Base-by-base conservation (phyloP, 2,797 vertebrate genomes). In the Oophaga sylvatica region DNA sequence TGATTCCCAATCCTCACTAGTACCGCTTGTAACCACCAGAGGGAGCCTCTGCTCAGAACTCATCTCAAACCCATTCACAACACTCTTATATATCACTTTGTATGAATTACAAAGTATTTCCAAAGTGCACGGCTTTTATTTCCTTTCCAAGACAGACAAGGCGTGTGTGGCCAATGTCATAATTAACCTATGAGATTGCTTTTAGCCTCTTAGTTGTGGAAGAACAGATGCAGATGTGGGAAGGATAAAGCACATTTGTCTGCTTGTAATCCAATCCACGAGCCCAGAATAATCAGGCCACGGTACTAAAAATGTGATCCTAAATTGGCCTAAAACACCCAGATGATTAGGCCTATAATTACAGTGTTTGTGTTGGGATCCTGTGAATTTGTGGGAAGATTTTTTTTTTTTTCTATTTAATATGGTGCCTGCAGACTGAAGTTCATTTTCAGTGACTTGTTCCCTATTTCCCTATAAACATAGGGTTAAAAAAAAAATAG, bases 181-280 rank as follows among this genome's bases (percentile, higher is more conserved):
- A 19, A 35, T 35, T 71, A 71, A 68, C 67, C n/a, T 29, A 68
- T 68, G 67, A 68, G 67, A 31, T 31, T 68, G n/a, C 29, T 68
- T 31, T n/a, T 53, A 83, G 19, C 48, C 41, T 68, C 53, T 83
- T 35, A 57, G 41, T 71, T 22, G 6, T 15, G 0, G 68, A 8
- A 71, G 70, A 73, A 73, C 70, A 45, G 35, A 45, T 73, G 70
- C 70, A 73, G 70, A 45, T 35, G 20, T 22, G 13, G 73, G 19
- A 56, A n/a, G 73, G 73, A 76, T 41, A 26, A 53, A 31, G 45
- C 41, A 53, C 41, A 77, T 53, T 56, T 56, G 22, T 77, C 48
- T 77, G 75, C 4, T 77, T 77, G 75, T 77, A 56, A 77, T 77
- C 45, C 22, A 77, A 77, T 26, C 75, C 75, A 26, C 12, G 10